A percentile compares a stretch with the other conserved stretches of the same genome.
These are phyloP conservation scores for Coendou prehensilis DNA, from an alignment of 2,797 vertebrate species.

Conservation along the genomic window DNA sequence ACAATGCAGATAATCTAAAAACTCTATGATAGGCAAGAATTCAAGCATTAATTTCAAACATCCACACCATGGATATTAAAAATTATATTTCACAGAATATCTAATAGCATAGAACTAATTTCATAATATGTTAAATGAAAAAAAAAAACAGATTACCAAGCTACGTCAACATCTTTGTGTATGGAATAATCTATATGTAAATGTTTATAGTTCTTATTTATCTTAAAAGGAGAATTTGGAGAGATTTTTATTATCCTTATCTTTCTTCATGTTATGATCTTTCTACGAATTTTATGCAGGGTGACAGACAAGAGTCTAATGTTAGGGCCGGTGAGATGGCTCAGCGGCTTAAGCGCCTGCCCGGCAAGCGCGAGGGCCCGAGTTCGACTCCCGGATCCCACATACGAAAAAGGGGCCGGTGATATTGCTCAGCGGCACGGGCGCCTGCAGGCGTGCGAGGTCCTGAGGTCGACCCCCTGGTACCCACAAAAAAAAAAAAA, in stretches of 20 bases:
- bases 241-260: conserved; percentile 42
- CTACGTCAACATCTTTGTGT: background rate
- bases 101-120: background rate
- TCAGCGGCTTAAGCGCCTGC: too few relatives aligned
- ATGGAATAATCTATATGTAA: conserved; percentile 17
- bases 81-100: conserved; percentile 41
- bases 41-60: background rate
- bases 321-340: too few relatives aligned
- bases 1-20: conserved; percentile 9
- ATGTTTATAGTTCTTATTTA: conserved; percentile 6
- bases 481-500: too few relatives aligned
- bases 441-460: too few relatives aligned
- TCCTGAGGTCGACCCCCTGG: too few relatives aligned
- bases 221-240: background rate
- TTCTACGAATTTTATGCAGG: conserved; percentile 34
- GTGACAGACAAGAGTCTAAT: too few relatives aligned
- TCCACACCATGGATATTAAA: background rate
- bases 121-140: background rate
- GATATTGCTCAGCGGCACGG: too few relatives aligned
- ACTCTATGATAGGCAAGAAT: conserved; percentile 27
- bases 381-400: too few relatives aligned
- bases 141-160: conserved; percentile 26
- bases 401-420: too few relatives aligned
- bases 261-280: conserved; percentile 52
- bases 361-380: too few relatives aligned